These are phyloP conservation scores for Papilio polyxenes DNA, from an alignment of 1,140 invertebrate genomes.

Conservation along the genomic window DNA sequence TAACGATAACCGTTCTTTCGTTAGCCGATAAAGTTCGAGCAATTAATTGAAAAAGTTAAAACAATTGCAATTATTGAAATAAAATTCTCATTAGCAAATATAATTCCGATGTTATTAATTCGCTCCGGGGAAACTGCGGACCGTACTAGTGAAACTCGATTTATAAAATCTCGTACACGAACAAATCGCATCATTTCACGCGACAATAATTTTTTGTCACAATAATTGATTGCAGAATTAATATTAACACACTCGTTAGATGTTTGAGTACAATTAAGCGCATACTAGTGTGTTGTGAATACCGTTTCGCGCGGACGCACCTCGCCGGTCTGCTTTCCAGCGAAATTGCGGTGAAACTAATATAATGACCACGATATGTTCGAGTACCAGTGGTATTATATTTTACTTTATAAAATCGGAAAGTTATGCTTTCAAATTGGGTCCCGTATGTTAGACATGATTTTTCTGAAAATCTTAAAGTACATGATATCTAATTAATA, in stretches of 20 bases:
- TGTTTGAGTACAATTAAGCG: conserved; percentile 71
- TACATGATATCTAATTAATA: too few species aligned
- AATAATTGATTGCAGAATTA: conserved; percentile 60
- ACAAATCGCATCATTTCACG: conserved; percentile 46
- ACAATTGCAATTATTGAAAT: conserved; percentile 36
- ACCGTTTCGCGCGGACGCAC: conserved; percentile 70
- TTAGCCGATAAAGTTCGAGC: conserved; percentile 20
- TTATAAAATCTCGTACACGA: conserved; percentile 39
- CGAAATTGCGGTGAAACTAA: conserved; percentile 74
- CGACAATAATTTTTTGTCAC: conserved; percentile 58
- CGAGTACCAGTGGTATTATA: conserved; percentile 27
- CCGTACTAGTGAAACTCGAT: conserved; percentile 47
- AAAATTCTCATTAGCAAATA: conserved; percentile 35
- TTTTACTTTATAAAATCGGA: conserved; percentile 27
- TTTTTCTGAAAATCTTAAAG: background rate
- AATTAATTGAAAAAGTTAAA: conserved; percentile 37
- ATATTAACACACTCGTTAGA: conserved; percentile 69
- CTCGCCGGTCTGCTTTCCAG: conserved; percentile 64
- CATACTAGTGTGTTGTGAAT: conserved; percentile 66
- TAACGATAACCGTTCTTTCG: conserved; percentile 29
- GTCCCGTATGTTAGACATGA: background rate
- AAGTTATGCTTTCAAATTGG: background rate
- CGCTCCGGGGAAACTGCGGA: conserved; percentile 42
- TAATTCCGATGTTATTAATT: conserved; percentile 43
- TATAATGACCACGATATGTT: conserved; percentile 62